These are phyloP conservation scores for Simalia tracyae DNA, from an alignment of 2,797 vertebrate genomes.

Conservation along the genomic window DNA sequence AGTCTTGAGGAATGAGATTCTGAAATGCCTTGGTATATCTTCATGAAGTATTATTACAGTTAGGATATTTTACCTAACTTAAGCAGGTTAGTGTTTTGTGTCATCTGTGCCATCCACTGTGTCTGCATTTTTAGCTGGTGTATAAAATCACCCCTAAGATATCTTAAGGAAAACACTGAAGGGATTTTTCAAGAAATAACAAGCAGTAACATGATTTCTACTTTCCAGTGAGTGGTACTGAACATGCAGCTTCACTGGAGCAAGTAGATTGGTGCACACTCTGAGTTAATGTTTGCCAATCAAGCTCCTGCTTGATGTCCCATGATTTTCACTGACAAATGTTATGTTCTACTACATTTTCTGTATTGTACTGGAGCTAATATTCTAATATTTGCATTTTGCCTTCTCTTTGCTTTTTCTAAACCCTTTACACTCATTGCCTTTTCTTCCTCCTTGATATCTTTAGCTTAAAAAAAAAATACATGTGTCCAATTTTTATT, in stretches of 20 bases:
- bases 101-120: not conserved
- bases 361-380: not conserved
- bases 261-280: not conserved
- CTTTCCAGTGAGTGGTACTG: not conserved
- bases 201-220: not conserved
- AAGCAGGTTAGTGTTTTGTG: not conserved
- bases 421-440: not conserved
- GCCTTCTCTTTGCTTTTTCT: not conserved
- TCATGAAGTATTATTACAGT: not conserved
- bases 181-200: not conserved
- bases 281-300: not conserved
- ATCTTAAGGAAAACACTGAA: not conserved
- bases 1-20: not conserved
- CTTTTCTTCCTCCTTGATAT: too few species aligned
- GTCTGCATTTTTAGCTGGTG: not conserved
- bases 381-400: not conserved
- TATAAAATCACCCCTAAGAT: not conserved
- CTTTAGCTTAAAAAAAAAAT: too few species aligned
- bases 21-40: not conserved
- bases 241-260: not conserved
- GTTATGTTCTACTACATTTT: not conserved
- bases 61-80: not conserved
- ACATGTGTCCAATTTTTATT: not conserved
- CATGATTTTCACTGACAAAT: not conserved
- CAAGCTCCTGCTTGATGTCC: not conserved